Evolutionary conservation across 2,113 vertebrate species (phyloP).

Genomic region (Pelecanoides urinatrix): DNA sequence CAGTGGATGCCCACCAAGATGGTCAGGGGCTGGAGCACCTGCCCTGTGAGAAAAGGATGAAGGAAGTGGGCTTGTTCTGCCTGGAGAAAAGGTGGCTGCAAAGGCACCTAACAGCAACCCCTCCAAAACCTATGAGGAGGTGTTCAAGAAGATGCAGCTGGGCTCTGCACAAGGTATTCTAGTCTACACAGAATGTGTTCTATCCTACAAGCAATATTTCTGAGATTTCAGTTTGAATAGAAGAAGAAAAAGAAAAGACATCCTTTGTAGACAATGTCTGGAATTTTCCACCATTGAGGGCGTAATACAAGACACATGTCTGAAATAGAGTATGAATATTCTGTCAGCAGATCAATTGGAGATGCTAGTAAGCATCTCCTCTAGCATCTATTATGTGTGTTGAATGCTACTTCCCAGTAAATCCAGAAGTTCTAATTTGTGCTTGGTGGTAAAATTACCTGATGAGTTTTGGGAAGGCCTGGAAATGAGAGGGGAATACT

Average conservation of each 20-base stretch:
- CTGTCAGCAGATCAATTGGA: neutral
- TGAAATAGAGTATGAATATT: neutral
- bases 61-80: neutral
- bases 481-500: neutral
- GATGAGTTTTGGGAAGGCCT: neutral
- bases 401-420: neutral
- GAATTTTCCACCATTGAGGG: neutral
- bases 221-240: neutral
- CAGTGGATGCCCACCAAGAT: neutral
- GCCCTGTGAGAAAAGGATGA: neutral
- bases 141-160: neutral
- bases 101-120: neutral
- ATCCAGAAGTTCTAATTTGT: neutral
- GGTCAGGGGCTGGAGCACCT: no score
- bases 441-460: neutral
- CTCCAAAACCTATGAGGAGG: neutral
- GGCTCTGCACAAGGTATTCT: neutral
- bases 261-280: neutral
- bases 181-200: neutral
- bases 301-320: neutral
- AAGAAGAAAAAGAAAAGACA: neutral
- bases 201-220: neutral
- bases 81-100: neutral
- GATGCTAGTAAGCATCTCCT: neutral
- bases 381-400: neutral